A percentile compares a stretch with the other conserved stretches of the same genome.
phyloP scores from a whole-genome alignment of 2,797 vertebrate species.

The Sebastes itinus region DNA sequence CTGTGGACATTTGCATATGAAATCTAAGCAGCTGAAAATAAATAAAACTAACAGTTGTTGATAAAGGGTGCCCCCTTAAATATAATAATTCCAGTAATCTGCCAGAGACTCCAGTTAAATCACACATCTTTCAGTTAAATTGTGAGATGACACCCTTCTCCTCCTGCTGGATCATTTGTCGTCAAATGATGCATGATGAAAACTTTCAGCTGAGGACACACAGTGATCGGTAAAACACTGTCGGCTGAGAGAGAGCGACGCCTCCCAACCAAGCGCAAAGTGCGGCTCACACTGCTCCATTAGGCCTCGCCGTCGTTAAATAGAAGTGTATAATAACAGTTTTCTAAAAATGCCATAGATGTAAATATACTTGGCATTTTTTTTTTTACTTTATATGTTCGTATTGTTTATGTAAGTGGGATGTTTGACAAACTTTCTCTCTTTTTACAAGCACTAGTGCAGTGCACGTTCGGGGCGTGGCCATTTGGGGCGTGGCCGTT shows the following conservation, averaged over 20 bases:
- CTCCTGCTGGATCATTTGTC: constrained; percentile 32
- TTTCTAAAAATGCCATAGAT: background rate
- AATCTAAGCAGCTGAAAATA: background rate
- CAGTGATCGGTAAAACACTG: constrained; percentile 13
- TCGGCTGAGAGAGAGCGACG: background rate
- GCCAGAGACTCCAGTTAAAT: background rate
- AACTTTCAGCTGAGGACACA: constrained; percentile 12
- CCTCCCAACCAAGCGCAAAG: background rate
- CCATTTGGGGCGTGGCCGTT: too few relatives aligned
- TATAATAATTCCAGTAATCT: background rate
- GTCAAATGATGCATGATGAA: constrained; percentile 37
- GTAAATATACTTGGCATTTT: background rate
- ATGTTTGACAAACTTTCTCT: background rate
- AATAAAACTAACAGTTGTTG: background rate
- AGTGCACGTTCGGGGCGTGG: background rate
- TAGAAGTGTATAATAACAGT: background rate
- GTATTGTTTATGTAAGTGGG: background rate
- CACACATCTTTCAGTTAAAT: background rate
- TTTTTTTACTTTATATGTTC: background rate
- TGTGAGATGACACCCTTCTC: background rate
- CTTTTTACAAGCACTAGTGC: background rate
- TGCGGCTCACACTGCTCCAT: constrained; percentile 22
- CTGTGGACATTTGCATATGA: background rate
- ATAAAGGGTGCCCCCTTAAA: background rate
- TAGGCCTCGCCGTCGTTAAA: background rate